Evolutionary conservation across 2,113 vertebrate species (phyloP).

Genomic region (Chunga burmeisteri): DNA sequence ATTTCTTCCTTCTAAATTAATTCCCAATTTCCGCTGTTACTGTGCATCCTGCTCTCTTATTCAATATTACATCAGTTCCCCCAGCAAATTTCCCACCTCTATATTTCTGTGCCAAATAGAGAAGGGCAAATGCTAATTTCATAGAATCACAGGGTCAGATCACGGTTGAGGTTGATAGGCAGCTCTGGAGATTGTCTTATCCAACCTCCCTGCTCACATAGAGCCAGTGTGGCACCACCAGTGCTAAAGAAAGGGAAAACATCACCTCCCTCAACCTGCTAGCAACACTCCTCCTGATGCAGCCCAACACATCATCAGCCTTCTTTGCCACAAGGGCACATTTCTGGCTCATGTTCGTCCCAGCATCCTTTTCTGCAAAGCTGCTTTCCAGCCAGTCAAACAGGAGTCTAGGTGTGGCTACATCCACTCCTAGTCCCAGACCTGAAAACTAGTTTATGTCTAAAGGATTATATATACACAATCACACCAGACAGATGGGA

Average conservation of each 20-base stretch:
- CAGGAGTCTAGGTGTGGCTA: no score
- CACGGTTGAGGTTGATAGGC: neutral
- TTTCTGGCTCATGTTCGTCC: neutral
- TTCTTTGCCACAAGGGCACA: neutral
- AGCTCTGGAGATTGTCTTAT: neutral
- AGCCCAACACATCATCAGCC: neutral
- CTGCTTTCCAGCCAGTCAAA: neutral
- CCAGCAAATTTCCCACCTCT: neutral
- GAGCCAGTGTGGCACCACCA: neutral
- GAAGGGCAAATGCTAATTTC: neutral
- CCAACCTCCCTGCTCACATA: neutral
- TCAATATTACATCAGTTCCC: neutral
- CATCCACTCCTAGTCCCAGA: no score
- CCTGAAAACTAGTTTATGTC: no score
- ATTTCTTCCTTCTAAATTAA: neutral
- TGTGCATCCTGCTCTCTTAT: neutral
- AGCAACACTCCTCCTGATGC: neutral
- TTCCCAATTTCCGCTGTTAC: neutral
- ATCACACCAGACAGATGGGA: no score
- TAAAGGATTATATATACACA: no score
- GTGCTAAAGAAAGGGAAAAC: neutral
- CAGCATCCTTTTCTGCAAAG: neutral
- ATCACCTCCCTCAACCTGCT: neutral
- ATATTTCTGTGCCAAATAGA: neutral
- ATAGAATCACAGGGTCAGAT: neutral